phyloP scores from a whole-genome alignment of 2,888 invertebrate species.

The Abrostola triplasia region DNA sequence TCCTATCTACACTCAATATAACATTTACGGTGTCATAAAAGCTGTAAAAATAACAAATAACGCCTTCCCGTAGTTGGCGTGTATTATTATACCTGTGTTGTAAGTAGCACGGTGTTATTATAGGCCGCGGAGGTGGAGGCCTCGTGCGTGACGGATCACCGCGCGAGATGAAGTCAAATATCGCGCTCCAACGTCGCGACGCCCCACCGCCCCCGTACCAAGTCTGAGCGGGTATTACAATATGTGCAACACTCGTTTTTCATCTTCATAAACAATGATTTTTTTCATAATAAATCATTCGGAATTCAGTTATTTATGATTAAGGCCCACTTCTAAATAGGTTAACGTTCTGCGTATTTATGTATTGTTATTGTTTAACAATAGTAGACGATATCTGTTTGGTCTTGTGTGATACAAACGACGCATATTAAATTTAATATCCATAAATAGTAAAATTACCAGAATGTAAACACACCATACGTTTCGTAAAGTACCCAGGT shows the following conservation, averaged over 20 bases:
- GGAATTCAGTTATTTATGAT: too few relatives aligned
- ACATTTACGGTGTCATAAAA: constrained; percentile 48
- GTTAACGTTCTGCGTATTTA: too few relatives aligned
- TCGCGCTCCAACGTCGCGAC: constrained; percentile 55
- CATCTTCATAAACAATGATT: constrained; percentile 11
- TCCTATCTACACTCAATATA: constrained; percentile 29
- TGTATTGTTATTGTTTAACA: too few relatives aligned
- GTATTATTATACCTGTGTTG: constrained; percentile 38
- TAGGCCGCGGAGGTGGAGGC: constrained; percentile 57
- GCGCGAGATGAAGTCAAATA: constrained; percentile 77
- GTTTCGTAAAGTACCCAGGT: too few relatives aligned
- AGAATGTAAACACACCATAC: too few relatives aligned
- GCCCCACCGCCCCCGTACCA: constrained; percentile 49
- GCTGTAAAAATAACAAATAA: constrained; percentile 40
- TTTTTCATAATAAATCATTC: constrained; percentile 29
- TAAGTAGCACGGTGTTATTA: constrained; percentile 55
- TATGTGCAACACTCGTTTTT: constrained; percentile 12
- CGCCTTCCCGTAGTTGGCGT: constrained; percentile 23
- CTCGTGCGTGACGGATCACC: constrained; percentile 74
- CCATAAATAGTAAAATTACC: too few relatives aligned
- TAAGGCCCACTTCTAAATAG: too few relatives aligned
- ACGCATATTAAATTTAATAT: too few relatives aligned
- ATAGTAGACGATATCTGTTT: too few relatives aligned
- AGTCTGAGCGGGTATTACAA: constrained; percentile 21
- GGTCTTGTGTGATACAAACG: too few relatives aligned